Evolutionary conservation across 2,113 vertebrate genomes (phyloP), one percentile per base, ranked within the genome.

Genomic region (Tyrannus savana): DNA sequence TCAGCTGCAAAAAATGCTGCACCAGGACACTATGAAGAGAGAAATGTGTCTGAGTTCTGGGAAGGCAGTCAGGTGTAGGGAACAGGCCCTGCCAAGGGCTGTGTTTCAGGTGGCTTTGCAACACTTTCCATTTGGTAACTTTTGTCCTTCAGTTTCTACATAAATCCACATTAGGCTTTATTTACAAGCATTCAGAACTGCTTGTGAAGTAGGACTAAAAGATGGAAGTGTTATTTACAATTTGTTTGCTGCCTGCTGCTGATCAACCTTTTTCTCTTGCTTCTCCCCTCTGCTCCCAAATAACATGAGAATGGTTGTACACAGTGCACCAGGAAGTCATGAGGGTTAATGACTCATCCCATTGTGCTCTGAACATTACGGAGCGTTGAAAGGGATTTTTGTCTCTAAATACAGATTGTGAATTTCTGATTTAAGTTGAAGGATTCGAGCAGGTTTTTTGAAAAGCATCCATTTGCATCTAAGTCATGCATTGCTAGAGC

Each of bases 341-440:
- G 52, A 87, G 87, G 53, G 58, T 83, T 91, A 85, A 73, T 80
- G 56, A 50, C 58, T 82, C 78, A 90, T 88, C 39, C 42, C 71
- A 18, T 7, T 1, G 4, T 42, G 25, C 46, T 79, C 76, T 82
- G 58, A 81, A 56, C 42, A 5, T 87, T 84, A 30, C 14, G 46
- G 37, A 35, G 44, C 44, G 62, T 47, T 75, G 74, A 73, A 72
- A 87, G 33, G 33, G 33, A 41, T 16, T 89, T 89, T 82, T 90
- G 37, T 75, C n/a, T 71, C n/a, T 89, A 37, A 42, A 28, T 60
- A 62, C 55, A 62, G 47, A 56, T 68, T 68, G 41, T 75, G 37
- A 41, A 17, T 93, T 87, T 89, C 66, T 84, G 23, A 63, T 84
- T 31, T 14, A 46, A 69, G 23, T 27, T 85, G 41, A 53, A 50